Base-by-base conservation (phyloP, 2,888 invertebrate species). In the Drosophila robusta region DNA sequence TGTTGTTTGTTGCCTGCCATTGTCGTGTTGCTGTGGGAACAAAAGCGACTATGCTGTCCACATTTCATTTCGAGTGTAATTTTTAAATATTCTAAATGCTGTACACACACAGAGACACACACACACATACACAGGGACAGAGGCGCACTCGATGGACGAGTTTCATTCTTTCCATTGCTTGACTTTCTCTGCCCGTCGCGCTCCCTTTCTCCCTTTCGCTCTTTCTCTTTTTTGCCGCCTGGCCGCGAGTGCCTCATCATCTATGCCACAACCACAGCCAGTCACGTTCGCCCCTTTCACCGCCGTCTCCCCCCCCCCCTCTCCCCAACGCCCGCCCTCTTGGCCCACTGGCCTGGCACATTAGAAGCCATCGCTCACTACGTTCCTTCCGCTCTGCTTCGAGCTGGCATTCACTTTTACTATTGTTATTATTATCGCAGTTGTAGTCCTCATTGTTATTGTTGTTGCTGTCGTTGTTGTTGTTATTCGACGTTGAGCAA, bases 371-470 rank as follows among this genome's bases (percentile, higher is more conserved):
- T 76, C 73, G 69, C 75, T 75, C 75, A 75, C 76, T 56, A 71
- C 71, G 62, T 75, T 75, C 69, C 75, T 76, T 76, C 77, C 75
- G 77, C 75, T 75, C 73, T 62, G 76, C 76, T 72, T 76, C 63
- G 68, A 76, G 79, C 68, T 77, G 78, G 80, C 78, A 78, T 78
- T 78, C 78, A 80, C 78, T 72, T 70, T 75, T 58, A 62, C 78
- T 80, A 75, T 86, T 80, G 86, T 78, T 86, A 86, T 83, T 86
- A 86, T 82, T 83, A 86, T 82, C 80, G 86, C 76, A 75, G 78
- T 76, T 73, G 75, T 73, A 73, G 77, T 72, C 63, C 68, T 75
- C 78, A 69, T 80, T 75, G 78, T 67, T 79, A 61, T 49, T 69
- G 56, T 14, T 70, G 65, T 54, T 71, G 64, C 45, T 50, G 56